phyloP scores from a whole-genome alignment of 2,888 invertebrate species.

The Polydrusus tereticollis region DNA sequence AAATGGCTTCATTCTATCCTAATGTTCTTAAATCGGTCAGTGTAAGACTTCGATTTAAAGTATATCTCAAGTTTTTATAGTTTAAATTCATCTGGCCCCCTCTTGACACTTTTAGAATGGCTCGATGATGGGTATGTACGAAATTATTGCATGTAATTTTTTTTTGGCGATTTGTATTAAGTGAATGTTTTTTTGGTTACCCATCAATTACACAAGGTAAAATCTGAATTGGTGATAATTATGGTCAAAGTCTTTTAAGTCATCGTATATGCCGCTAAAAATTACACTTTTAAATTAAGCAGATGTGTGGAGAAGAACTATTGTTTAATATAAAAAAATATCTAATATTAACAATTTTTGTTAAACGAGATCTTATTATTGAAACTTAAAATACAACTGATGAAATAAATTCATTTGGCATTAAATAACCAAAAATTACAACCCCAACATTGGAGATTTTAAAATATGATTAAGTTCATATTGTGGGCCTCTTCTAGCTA shows the following conservation, averaged over 20 bases:
- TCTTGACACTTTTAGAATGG: conserved; percentile 39
- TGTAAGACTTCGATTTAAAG: conserved; percentile 42
- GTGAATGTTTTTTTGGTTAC: conserved; percentile 41
- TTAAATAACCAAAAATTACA: no score
- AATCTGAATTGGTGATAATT: conserved; percentile 41
- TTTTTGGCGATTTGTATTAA: conserved; percentile 44
- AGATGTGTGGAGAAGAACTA: no score
- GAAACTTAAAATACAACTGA: no score
- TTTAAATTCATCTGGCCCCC: conserved; percentile 39
- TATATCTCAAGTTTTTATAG: conserved; percentile 46
- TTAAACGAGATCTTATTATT: no score
- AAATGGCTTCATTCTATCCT: conserved; percentile 52
- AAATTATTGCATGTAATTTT: conserved; percentile 40
- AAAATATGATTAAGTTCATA: no score
- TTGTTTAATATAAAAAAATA: no score
- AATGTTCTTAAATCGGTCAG: conserved; percentile 42
- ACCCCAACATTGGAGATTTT: no score
- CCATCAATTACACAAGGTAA: conserved; percentile 39
- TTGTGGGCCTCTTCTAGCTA: no score
- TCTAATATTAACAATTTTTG: no score
- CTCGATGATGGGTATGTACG: conserved; percentile 39
- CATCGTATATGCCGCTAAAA: no score
- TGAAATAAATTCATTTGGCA: no score
- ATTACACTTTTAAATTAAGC: no score
- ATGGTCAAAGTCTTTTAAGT: conserved; percentile 31